These are phyloP conservation scores for Halcyon senegalensis DNA, from an alignment of 2,113 vertebrate genomes.

Conservation along the genomic window DNA sequence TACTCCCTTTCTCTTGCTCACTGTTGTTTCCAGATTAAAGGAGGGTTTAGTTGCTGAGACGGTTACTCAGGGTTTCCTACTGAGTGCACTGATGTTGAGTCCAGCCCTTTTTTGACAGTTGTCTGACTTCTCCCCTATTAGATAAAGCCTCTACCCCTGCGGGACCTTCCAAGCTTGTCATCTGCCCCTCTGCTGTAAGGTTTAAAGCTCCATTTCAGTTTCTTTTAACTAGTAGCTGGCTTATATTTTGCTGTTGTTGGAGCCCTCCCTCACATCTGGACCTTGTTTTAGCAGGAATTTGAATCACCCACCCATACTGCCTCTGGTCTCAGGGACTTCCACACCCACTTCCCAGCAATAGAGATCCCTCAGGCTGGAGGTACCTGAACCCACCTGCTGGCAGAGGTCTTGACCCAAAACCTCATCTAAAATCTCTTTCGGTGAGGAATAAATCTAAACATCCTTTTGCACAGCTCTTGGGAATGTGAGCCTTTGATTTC, in stretches of 20 bases:
- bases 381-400: not conserved
- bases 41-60: not conserved
- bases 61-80: not conserved
- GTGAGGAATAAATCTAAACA: accelerated
- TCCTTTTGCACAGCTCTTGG: not conserved
- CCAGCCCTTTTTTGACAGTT: not conserved
- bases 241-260: not conserved
- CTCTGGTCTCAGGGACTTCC: not conserved
- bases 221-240: not conserved
- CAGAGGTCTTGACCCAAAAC: not conserved
- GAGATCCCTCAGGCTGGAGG: accelerated
- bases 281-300: not conserved
- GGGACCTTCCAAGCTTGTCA: not conserved
- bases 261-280: not conserved
- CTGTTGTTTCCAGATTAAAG: not conserved
- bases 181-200: not conserved
- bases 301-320: not conserved
- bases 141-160: not conserved
- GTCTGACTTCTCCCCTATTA: not conserved
- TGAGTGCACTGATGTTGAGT: too few species aligned
- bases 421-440: not conserved
- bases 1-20: not conserved
- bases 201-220: not conserved
- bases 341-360: accelerated
- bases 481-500: not conserved